Evolutionary conservation across 2,888 invertebrate genomes (phyloP).

Genomic region (Biston stratarius): DNA sequence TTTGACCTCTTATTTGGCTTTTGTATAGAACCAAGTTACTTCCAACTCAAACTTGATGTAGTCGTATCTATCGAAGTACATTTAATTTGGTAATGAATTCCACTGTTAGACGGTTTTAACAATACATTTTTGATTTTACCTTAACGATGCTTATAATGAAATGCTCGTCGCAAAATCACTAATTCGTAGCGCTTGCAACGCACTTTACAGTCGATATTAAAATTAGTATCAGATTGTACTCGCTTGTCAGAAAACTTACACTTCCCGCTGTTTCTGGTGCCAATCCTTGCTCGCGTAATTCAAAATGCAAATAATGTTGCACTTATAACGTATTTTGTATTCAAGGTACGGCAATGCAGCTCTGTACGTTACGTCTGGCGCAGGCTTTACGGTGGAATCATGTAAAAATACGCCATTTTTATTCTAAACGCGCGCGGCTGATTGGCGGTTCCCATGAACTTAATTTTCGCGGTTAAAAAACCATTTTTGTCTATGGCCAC

Average conservation of each 20-base stretch:
- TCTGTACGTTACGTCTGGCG: constrained; percentile 70
- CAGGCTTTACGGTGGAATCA: constrained; percentile 82
- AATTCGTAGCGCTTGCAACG: too few relatives aligned
- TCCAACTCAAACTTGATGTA: too few relatives aligned
- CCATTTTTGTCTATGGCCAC: constrained; percentile 60
- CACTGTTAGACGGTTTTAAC: too few relatives aligned
- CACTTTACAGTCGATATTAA: too few relatives aligned
- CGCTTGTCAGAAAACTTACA: constrained; percentile 12
- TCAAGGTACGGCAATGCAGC: constrained; percentile 72
- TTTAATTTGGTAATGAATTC: too few relatives aligned
- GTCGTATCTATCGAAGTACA: too few relatives aligned
- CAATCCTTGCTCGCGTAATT: constrained; percentile 78
- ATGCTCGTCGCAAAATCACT: too few relatives aligned
- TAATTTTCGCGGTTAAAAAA: constrained; percentile 80
- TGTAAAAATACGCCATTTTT: constrained; percentile 83
- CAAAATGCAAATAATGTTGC: constrained; percentile 83
- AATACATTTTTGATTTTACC: too few relatives aligned
- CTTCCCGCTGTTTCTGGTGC: constrained; percentile 55
- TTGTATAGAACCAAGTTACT: too few relatives aligned
- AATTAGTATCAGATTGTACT: not conserved
- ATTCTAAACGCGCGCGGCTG: constrained; percentile 76
- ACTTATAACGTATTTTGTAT: constrained; percentile 83
- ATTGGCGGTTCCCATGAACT: constrained; percentile 84
- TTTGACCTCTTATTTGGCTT: too few relatives aligned
- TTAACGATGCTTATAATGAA: too few relatives aligned